phyloP scores from a whole-genome alignment of 2,113 vertebrate genomes.

The Psettodes erumei region DNA sequence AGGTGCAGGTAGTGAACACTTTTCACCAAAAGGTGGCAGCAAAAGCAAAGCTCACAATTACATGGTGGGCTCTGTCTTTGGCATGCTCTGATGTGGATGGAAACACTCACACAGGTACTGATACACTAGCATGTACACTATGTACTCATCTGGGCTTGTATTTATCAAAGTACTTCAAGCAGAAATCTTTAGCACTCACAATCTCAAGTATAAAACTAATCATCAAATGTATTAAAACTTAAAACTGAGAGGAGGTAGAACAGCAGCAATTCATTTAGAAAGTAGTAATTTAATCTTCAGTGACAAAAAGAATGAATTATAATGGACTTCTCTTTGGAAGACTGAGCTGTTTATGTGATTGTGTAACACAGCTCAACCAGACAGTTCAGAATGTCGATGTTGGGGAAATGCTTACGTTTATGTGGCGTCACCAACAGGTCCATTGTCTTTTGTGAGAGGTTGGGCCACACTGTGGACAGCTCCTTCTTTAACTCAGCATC shows the following conservation, averaged over 20 bases:
- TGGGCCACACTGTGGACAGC: conserved; percentile 92
- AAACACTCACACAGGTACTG: background rate
- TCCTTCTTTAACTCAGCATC: conserved; percentile 94
- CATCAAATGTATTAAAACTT: too few species aligned
- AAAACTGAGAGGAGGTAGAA: too few species aligned
- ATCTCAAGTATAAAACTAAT: too few species aligned
- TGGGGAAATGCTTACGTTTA: conserved; percentile 83
- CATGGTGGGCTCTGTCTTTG: background rate
- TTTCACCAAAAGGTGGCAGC: conserved; percentile 65
- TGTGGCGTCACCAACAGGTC: conserved; percentile 95
- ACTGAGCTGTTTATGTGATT: too few species aligned
- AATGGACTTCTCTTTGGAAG: background rate
- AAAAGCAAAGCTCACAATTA: conserved; percentile 19
- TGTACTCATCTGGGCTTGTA: too few species aligned
- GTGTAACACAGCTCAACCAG: background rate
- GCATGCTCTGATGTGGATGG: too few species aligned
- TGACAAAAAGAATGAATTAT: too few species aligned
- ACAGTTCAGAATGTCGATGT: background rate
- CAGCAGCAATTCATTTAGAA: too few species aligned
- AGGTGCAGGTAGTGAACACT: background rate
- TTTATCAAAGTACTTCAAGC: background rate
- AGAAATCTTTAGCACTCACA: too few species aligned
- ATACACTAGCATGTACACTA: too few species aligned
- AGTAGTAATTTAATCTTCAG: too few species aligned
- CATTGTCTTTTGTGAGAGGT: conserved; percentile 93